Percentiles rank a stretch among this genome's conserved stretches.
Evolutionary conservation across 30 jellyfish, hydroid and myxozoan genomes (phyloP).

Genomic region (Sanderia malayensis): DNA sequence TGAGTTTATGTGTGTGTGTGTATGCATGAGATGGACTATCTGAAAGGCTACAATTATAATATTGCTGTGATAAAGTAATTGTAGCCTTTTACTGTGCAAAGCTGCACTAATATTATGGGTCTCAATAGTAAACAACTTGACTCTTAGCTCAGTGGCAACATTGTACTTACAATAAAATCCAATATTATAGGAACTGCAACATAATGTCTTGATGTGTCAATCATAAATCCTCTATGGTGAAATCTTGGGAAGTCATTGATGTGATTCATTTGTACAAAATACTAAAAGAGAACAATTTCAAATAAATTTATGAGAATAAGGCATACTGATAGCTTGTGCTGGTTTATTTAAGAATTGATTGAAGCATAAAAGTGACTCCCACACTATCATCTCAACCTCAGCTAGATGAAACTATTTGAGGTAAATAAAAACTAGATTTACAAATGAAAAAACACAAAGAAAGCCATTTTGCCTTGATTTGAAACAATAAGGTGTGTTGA

Average conservation of each 20-base stretch:
- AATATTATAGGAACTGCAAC: conserved; percentile 58
- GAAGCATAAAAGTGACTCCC: neutral
- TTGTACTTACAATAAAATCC: conserved; percentile 67
- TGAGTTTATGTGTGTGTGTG: too few relatives aligned
- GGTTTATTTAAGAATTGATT: too few relatives aligned
- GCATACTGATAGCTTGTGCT: neutral
- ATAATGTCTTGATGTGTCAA: conserved; percentile 86
- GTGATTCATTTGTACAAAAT: conserved; percentile 68
- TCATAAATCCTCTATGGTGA: conserved; percentile 86
- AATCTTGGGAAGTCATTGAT: conserved; percentile 82
- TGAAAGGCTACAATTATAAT: too few relatives aligned
- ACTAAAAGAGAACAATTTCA: conserved; percentile 41
- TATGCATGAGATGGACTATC: too few relatives aligned
- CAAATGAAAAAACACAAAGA: neutral
- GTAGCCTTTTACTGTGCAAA: neutral
- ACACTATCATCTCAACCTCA: neutral
- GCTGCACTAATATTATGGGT: neutral
- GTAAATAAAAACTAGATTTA: too few relatives aligned
- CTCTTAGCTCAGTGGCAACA: neutral
- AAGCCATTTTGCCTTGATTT: neutral
- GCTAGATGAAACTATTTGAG: neutral
- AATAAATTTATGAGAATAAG: neutral
- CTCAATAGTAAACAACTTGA: neutral
- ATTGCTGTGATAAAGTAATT: neutral
- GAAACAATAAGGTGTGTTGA: too few relatives aligned